These are phyloP conservation scores for Diplodus sargus DNA, from an alignment of 2,797 vertebrate genomes.

Conservation along the genomic window DNA sequence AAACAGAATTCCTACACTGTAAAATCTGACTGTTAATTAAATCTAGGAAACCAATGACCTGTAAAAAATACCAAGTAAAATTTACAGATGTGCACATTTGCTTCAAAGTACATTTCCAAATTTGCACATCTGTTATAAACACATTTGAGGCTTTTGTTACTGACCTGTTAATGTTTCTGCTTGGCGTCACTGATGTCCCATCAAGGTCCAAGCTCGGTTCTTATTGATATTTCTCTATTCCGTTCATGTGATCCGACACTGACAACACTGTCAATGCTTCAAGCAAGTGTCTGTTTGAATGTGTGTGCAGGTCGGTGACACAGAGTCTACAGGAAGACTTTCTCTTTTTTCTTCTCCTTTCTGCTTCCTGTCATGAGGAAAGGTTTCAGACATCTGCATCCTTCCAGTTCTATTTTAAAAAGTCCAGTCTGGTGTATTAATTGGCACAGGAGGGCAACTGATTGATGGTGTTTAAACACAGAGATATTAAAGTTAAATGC, in stretches of 20 bases:
- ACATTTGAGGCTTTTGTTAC: neutral
- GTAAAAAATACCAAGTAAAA: too few species aligned
- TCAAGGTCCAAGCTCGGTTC: neutral
- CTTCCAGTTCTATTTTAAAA: neutral
- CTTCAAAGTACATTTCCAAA: neutral
- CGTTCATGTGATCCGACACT: neutral
- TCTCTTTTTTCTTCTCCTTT: slow-evolving; percentile 77
- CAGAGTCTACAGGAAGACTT: slow-evolving; percentile 17
- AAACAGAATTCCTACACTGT: too few species aligned
- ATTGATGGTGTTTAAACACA: neutral
- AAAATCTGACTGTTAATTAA: too few species aligned
- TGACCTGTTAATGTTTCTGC: slow-evolving; percentile 50
- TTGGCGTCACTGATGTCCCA: slow-evolving; percentile 6
- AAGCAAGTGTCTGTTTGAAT: neutral
- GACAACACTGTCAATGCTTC: neutral
- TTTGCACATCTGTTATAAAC: neutral
- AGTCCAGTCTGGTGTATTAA: neutral
- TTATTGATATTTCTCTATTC: neutral
- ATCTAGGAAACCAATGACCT: too few species aligned
- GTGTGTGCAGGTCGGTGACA: neutral
- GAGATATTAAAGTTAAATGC: neutral
- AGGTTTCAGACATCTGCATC: neutral
- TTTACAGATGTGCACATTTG: too few species aligned
- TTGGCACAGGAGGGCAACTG: neutral
- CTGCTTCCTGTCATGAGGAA: slow-evolving; percentile 62